Evolutionary conservation across 2,888 invertebrate genomes (phyloP).

Genomic region (Yponomeuta sedellus): DNA sequence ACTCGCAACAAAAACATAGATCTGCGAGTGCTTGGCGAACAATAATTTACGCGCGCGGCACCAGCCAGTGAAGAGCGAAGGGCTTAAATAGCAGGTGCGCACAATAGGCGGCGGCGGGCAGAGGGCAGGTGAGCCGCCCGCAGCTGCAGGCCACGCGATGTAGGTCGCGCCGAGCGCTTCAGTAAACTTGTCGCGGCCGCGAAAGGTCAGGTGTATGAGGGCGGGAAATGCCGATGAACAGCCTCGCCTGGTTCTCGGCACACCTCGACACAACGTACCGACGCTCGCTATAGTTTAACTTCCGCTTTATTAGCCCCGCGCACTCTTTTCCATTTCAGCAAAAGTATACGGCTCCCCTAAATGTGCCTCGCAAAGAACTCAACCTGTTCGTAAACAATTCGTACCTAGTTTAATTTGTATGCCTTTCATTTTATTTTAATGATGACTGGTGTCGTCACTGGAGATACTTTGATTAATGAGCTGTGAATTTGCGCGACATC

Average conservation of each 20-base stretch:
- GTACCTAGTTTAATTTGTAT: slow-evolving; percentile 26
- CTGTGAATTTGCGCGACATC: slow-evolving; percentile 24
- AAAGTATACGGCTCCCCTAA: slow-evolving; percentile 16
- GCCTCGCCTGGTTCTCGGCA: slow-evolving; percentile 37
- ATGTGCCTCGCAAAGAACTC: slow-evolving; percentile 7
- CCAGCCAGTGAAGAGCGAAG: slow-evolving; percentile 33
- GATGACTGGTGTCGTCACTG: slow-evolving; percentile 39
- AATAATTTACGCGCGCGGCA: slow-evolving; percentile 51
- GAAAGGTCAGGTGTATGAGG: slow-evolving; percentile 75
- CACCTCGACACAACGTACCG: slow-evolving; percentile 22
- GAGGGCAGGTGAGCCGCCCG: slow-evolving; percentile 27
- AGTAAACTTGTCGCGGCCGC: slow-evolving; percentile 67
- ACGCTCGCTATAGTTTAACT: slow-evolving; percentile 44
- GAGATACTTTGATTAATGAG: slow-evolving; percentile 40
- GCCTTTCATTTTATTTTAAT: slow-evolving; percentile 49
- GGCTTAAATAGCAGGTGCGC: slow-evolving; percentile 53
- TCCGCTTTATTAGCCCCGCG: slow-evolving; percentile 61
- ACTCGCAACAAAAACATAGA: slow-evolving; percentile 54
- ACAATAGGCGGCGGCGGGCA: slow-evolving; percentile 39
- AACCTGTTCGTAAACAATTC: slow-evolving; percentile 16
- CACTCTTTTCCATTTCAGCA: slow-evolving; percentile 46
- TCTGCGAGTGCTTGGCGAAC: slow-evolving; percentile 41
- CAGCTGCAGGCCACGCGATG: slow-evolving; percentile 29
- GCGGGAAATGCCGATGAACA: slow-evolving; percentile 66
- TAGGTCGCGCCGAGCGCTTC: slow-evolving; percentile 70